Conservation (phyloP, 2,113 vertebrate species). For the Mirza zaza region DNA sequence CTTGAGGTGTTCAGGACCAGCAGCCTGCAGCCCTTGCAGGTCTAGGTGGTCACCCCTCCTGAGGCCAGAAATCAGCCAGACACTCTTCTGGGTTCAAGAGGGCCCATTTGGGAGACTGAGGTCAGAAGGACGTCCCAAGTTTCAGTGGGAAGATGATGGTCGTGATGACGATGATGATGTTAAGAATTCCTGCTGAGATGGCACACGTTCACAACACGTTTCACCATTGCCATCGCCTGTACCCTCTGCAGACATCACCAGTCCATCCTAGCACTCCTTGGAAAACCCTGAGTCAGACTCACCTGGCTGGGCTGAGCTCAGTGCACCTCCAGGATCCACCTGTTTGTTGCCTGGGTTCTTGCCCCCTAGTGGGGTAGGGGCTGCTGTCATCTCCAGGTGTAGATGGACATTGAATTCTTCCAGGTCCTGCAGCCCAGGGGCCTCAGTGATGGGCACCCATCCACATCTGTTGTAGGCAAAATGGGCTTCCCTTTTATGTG, state of each 20-base stretch:
- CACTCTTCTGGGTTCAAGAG: background rate
- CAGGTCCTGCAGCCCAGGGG: background rate
- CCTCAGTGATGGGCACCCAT: background rate
- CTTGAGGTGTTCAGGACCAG: no score
- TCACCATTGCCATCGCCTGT: fast-evolving
- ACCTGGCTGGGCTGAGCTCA: background rate
- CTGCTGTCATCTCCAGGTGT: background rate
- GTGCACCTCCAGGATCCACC: background rate
- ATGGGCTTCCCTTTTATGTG: background rate
- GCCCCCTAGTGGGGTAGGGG: background rate
- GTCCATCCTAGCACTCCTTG: background rate
- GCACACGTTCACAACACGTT: background rate
- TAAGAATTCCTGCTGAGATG: background rate
- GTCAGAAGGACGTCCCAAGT: background rate
- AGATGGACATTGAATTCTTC: no score
- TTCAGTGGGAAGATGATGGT: no score
- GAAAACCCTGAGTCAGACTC: fast-evolving
- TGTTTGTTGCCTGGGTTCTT: background rate
- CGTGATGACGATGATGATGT: no score
- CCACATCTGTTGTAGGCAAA: fast-evolving
- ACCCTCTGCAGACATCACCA: background rate
- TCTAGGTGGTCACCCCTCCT: background rate
- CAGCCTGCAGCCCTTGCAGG: background rate
- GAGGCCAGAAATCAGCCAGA: background rate
- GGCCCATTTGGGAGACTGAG: background rate